Percentiles rank a stretch among this genome's conserved stretches.
Evolutionary conservation across 2,797 vertebrate species (phyloP).

Genomic region (Takifugu ocellatus): DNA sequence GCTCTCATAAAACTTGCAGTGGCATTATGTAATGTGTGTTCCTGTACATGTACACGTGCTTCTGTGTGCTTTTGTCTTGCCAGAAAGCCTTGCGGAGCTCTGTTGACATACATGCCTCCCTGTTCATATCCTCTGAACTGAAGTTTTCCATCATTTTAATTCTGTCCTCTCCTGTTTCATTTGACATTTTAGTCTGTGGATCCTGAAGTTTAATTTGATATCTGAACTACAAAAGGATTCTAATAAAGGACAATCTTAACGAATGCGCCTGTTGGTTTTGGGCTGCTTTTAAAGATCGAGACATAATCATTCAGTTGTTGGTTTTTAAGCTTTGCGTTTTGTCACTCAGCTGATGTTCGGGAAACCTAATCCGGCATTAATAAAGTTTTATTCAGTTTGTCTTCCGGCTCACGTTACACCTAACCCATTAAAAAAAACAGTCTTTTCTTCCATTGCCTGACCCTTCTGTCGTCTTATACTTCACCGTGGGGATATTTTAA

Average conservation of each 20-base stretch:
- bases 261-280: background rate
- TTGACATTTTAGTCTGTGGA: background rate
- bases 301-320: background rate
- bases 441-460: background rate
- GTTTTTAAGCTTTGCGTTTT: background rate
- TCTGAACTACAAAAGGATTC: too few relatives aligned
- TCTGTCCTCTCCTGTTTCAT: slow-evolving; percentile 5
- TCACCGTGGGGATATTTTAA: slow-evolving; percentile 30
- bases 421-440: slow-evolving; percentile 3
- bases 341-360: background rate
- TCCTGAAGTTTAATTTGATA: background rate
- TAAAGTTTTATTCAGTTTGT: background rate
- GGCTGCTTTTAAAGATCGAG: background rate
- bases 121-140: background rate
- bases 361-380: slow-evolving; percentile 8
- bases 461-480: slow-evolving; percentile 1
- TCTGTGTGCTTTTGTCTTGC: slow-evolving; percentile 46
- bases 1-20: slow-evolving; percentile 46
- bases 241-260: too few relatives aligned
- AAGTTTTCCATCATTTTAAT: slow-evolving; percentile 13
- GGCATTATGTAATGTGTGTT: slow-evolving; percentile 35
- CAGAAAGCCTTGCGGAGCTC: slow-evolving; percentile 33
- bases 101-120: slow-evolving; percentile 35
- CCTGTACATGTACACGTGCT: slow-evolving; percentile 30
- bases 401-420: slow-evolving; percentile 12